Evolutionary conservation across 64 coral and sea anemone genomes (phyloP).

Genomic region (Montipora foliosa): DNA sequence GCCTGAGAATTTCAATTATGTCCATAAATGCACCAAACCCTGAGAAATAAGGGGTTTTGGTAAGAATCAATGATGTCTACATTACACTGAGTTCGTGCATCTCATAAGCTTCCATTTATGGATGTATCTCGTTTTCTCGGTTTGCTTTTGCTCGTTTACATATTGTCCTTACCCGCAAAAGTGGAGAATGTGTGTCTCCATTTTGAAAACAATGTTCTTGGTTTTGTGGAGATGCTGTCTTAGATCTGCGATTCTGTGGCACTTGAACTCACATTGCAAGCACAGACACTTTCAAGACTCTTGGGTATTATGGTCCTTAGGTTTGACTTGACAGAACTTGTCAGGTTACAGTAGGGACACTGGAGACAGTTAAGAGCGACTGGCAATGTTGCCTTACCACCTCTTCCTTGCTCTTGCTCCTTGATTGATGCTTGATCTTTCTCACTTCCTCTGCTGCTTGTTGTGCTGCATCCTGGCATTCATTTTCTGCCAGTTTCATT

Average conservation of each 20-base stretch:
- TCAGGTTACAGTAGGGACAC: conserved; percentile 36
- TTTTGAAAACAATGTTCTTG: conserved; percentile 40
- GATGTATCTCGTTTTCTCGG: not conserved
- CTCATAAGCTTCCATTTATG: not conserved
- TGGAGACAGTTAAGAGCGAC: not conserved
- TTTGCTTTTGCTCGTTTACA: not conserved
- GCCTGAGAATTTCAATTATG: not conserved
- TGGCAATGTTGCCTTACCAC: not conserved
- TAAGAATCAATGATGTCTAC: too few relatives aligned
- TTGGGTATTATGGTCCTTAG: not conserved
- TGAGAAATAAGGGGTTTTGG: too few relatives aligned
- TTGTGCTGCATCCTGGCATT: not conserved
- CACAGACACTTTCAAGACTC: conserved; percentile 34
- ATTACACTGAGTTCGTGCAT: too few relatives aligned
- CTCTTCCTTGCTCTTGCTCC: not conserved
- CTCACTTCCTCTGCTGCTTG: not conserved
- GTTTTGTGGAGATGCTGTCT: conserved; percentile 27
- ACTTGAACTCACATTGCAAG: conserved; percentile 24
- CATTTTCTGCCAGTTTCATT: not conserved
- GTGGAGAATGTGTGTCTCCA: conserved; percentile 20
- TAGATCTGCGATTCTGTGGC: conserved; percentile 36
- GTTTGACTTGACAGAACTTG: conserved; percentile 42
- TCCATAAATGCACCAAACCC: too few relatives aligned
- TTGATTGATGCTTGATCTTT: not conserved
- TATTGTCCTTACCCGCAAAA: not conserved